Evolutionary conservation across 2,888 invertebrate genomes (phyloP).

Genomic region (Synergus umbraculus): DNA sequence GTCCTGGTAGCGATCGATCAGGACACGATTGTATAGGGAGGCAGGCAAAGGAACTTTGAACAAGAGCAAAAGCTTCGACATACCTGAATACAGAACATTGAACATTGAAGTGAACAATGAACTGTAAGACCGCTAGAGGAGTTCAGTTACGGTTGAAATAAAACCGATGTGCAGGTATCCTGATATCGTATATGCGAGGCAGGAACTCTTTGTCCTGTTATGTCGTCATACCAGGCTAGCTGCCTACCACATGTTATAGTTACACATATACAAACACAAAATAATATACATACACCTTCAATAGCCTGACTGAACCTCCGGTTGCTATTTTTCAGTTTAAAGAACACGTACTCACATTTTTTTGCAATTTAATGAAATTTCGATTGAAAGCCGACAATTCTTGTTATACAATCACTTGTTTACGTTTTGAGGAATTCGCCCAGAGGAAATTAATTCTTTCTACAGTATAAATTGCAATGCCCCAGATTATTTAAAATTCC

Average conservation of each 20-base stretch:
- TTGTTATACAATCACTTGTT: background rate
- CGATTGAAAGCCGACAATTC: background rate
- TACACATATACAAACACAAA: background rate
- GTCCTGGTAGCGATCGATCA: background rate
- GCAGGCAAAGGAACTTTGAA: background rate
- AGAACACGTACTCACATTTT: background rate
- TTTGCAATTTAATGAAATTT: background rate
- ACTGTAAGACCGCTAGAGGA: conserved; percentile 52
- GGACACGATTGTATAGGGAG: conserved; percentile 2
- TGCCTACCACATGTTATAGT: conserved; percentile 51
- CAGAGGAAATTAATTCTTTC: background rate
- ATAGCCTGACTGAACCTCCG: conserved; percentile 4
- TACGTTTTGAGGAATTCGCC: background rate
- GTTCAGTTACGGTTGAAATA: conserved; percentile 61
- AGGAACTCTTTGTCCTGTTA: conserved; percentile 75
- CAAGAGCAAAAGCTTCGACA: conserved; percentile 40
- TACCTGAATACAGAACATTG: conserved; percentile 40
- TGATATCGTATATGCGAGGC: conserved; percentile 68
- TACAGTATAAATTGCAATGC: background rate
- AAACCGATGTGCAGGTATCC: conserved; percentile 61
- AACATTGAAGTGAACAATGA: conserved; percentile 33
- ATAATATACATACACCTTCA: too few relatives aligned
- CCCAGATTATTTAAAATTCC: background rate
- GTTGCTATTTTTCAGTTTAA: background rate
- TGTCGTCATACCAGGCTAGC: conserved; percentile 66